These are phyloP conservation scores for Drosophila kepulauana DNA, from an alignment of 1,140 invertebrate species.

Conservation along the genomic window DNA sequence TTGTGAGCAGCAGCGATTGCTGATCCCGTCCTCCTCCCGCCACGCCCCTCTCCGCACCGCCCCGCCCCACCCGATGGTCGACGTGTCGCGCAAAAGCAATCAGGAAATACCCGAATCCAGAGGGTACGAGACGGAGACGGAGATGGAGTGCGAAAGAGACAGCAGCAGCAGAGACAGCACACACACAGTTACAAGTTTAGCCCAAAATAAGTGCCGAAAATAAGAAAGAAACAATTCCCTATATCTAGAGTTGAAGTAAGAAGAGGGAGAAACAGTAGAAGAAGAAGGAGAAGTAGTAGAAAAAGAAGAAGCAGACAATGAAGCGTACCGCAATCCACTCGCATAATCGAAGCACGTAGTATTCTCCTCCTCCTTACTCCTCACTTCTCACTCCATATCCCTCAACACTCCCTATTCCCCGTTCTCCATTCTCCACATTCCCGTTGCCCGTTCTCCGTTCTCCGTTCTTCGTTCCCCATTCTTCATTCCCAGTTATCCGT, in stretches of 20 bases:
- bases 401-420: too few species aligned
- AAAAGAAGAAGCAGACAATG: neutral
- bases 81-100: slow-evolving; percentile 52
- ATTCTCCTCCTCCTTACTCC: neutral
- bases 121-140: neutral
- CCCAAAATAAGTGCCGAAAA: slow-evolving; percentile 23
- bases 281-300: too few species aligned
- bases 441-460: slow-evolving; percentile 4
- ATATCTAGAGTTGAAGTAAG: neutral
- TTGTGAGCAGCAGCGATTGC: slow-evolving; percentile 57
- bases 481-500: neutral
- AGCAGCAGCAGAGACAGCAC: neutral
- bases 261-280: too few species aligned
- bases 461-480: neutral
- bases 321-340: slow-evolving; percentile 51
- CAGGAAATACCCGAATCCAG: slow-evolving; percentile 71
- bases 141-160: neutral
- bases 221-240: neutral
- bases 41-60: slow-evolving; percentile 11
- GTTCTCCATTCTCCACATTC: neutral
- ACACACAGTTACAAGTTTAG: slow-evolving; percentile 24
- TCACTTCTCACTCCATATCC: neutral
- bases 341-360: slow-evolving; percentile 68
- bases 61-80: slow-evolving; percentile 4
- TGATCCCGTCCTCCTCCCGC: neutral